These are phyloP conservation scores for Cyprinodon variegatus DNA, from an alignment of 2,113 vertebrate genomes.

Conservation along the genomic window DNA sequence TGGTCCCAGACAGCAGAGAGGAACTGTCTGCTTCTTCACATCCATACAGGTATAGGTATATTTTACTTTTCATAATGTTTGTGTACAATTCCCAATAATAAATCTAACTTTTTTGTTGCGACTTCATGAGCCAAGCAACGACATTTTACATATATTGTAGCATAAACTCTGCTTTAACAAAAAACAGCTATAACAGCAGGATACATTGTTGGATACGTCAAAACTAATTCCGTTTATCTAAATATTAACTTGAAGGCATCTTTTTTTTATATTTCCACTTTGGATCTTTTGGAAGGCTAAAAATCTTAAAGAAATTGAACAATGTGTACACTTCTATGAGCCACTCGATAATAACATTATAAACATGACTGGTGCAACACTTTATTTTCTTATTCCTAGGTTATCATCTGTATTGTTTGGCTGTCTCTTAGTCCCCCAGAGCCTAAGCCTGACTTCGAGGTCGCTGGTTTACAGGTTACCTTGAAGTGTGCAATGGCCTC, in stretches of 20 bases:
- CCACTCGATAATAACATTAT: neutral
- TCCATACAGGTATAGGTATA: conserved; percentile 50
- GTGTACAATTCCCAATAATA: neutral
- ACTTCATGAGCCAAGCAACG: neutral
- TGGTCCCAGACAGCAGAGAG: conserved; percentile 74
- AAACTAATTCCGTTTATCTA: too few relatives aligned
- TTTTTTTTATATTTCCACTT: too few relatives aligned
- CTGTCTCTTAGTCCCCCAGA: conserved; percentile 67
- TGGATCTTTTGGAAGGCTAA: too few relatives aligned
- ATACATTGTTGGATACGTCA: neutral
- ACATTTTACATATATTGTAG: neutral
- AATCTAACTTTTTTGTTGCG: neutral
- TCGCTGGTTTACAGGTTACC: conserved; percentile 70
- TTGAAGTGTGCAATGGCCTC: conserved; percentile 76
- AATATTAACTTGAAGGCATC: neutral
- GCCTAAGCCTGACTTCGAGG: conserved; percentile 60
- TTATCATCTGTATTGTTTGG: conserved; percentile 77
- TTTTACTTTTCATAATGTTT: neutral
- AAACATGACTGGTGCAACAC: neutral
- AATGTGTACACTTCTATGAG: neutral
- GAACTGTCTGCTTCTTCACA: conserved; percentile 65
- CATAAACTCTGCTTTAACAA: too few relatives aligned
- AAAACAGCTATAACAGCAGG: neutral
- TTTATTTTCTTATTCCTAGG: conserved; percentile 47
- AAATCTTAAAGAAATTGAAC: too few relatives aligned